A percentile compares a stretch with the other conserved stretches of the same genome.
Conservation (phyloP, 1,140 invertebrate genomes). For the Aphelenchoides fujianensis region DNA sequence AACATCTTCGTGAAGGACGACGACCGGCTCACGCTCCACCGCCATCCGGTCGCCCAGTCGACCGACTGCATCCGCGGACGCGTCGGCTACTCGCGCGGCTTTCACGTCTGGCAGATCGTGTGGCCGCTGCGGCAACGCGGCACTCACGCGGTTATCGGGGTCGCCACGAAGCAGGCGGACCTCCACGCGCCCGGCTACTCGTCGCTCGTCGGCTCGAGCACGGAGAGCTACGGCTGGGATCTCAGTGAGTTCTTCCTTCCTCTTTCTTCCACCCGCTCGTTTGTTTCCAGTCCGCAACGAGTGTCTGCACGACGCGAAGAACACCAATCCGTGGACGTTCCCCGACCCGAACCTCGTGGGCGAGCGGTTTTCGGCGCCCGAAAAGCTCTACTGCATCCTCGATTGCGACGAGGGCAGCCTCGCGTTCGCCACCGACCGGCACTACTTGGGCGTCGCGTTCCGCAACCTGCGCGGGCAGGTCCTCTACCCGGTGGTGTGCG, state of each 20-base stretch:
- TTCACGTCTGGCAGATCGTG: conserved; percentile 96
- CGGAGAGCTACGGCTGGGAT: conserved; percentile 98
- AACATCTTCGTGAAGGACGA: conserved; percentile 99
- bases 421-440: conserved; percentile 93
- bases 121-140: conserved; percentile 95
- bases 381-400: conserved; percentile 79
- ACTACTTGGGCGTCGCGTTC: conserved; percentile 95
- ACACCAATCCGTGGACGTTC: conserved; percentile 36
- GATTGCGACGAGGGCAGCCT: conserved; percentile 99
- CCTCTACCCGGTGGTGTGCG: conserved; percentile 93
- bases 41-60: conserved; percentile 96
- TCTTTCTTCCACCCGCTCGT: too few species aligned
- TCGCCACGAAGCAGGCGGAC: conserved; percentile 72
- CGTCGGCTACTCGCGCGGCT: conserved; percentile 70
- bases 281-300: conserved; percentile 35
- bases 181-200: conserved; percentile 69
- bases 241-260: conserved; percentile 67
- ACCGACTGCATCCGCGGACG: conserved; percentile 97
- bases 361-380: background rate
- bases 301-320: conserved; percentile 40
- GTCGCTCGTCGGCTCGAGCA: conserved; percentile 74
- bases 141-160: conserved; percentile 96
- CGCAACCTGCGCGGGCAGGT: conserved; percentile 92
- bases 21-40: conserved; percentile 94
- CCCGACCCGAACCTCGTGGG: conserved; percentile 26